Conservation (phyloP, 2,113 vertebrate species). For the Apteryx mantelli region DNA sequence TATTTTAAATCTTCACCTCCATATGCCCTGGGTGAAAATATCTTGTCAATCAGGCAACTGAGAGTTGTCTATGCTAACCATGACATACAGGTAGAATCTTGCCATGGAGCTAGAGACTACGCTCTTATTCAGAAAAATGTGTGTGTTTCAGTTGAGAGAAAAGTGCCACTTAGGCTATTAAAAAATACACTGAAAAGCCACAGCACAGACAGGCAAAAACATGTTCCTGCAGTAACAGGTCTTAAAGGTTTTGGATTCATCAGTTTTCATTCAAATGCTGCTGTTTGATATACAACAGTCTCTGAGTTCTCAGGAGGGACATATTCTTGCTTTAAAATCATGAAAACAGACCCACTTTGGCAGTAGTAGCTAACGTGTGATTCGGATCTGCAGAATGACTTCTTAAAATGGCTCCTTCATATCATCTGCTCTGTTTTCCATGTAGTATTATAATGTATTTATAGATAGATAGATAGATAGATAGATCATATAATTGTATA, state of each 20-base stretch:
- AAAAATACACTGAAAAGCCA: not conserved
- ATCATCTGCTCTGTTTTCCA: slow-evolving; percentile 2
- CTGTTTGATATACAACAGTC: not conserved
- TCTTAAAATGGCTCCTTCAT: slow-evolving; percentile 43
- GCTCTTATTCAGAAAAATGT: not conserved
- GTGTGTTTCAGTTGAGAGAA: not conserved
- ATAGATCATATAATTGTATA: not conserved
- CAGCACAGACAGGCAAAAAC: not conserved
- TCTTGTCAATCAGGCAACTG: not conserved
- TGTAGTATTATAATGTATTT: not conserved
- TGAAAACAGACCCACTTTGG: slow-evolving; percentile 49
- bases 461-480: no score
- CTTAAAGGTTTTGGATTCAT: not conserved
- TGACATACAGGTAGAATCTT: not conserved
- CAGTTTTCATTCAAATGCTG: not conserved
- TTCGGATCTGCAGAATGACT: slow-evolving; percentile 52
- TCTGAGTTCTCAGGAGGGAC: not conserved
- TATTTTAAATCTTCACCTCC: not conserved
- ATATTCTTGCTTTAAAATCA: not conserved
- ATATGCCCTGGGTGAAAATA: not conserved
- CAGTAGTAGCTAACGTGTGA: not conserved
- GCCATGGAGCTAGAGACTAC: not conserved
- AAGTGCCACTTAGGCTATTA: not conserved
- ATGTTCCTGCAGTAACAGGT: not conserved
- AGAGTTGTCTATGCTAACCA: not conserved